Percentiles rank a stretch among this genome's conserved stretches.
phyloP scores from a whole-genome alignment of 2,113 vertebrate genomes.

The Thermophis baileyi region DNA sequence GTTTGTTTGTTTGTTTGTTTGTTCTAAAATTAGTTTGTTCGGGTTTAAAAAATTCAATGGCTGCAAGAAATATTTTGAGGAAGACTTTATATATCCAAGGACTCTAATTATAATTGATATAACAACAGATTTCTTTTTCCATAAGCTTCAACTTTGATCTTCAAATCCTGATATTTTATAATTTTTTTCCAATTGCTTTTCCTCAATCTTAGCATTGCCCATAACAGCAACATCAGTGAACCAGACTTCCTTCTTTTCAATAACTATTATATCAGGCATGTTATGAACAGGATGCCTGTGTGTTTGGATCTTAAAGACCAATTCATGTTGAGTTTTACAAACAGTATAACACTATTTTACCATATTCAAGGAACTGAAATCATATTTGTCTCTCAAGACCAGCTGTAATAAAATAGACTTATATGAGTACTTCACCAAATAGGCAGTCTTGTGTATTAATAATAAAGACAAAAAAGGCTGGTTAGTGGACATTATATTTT shows the following conservation, averaged over 20 bases:
- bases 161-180: not conserved
- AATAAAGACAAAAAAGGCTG: not conserved
- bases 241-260: not conserved
- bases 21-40: not conserved
- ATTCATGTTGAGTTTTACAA: not conserved
- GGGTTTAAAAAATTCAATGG: not conserved
- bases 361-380: not conserved
- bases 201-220: not conserved
- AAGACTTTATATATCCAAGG: not conserved
- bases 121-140: not conserved
- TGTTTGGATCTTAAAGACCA: not conserved
- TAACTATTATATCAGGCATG: not conserved
- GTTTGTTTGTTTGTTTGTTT: too few species aligned
- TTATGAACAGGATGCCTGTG: not conserved
- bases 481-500: not conserved
- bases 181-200: not conserved
- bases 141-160: not conserved
- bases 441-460: not conserved
- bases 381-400: not conserved
- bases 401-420: not conserved
- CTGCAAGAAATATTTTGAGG: not conserved
- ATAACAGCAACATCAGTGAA: not conserved
- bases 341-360: not conserved
- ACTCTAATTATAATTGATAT: not conserved
- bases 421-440: not conserved